phyloP scores from a whole-genome alignment of 2,797 vertebrate species.

The Anolis apletophallus region DNA sequence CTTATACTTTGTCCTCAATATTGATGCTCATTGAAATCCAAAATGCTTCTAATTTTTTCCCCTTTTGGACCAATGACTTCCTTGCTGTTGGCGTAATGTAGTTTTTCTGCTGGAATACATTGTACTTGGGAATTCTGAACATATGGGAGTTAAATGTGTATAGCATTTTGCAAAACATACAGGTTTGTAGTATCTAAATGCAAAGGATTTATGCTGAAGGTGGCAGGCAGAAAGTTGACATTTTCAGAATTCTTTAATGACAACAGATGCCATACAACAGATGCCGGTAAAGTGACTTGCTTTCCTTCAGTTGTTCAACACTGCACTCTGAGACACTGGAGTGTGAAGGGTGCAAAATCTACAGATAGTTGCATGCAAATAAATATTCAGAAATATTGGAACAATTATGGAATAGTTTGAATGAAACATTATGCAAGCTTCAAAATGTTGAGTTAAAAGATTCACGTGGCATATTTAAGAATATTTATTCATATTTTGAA shows the following conservation, averaged over 20 bases:
- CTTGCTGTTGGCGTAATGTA: neutral
- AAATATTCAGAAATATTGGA: neutral
- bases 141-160: conserved; percentile 6
- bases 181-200: conserved; percentile 4
- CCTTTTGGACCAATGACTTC: neutral
- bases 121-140: conserved; percentile 2
- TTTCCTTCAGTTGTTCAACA: neutral
- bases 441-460: neutral
- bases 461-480: neutral
- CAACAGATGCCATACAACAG: conserved; percentile 12
- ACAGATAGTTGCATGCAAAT: conserved; percentile 1
- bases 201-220: neutral
- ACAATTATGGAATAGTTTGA: neutral
- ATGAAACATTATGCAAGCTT: neutral
- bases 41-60: neutral
- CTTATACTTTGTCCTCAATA: neutral
- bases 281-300: neutral
- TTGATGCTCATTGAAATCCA: neutral
- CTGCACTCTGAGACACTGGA: neutral
- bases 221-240: neutral
- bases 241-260: conserved; percentile 8
- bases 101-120: neutral
- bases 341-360: neutral
- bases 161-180: conserved; percentile 1
- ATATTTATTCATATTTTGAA: neutral